Percentiles rank a stretch among this genome's conserved stretches.
phyloP scores from a whole-genome alignment of 2,113 vertebrate genomes.

The Gulo gulo region DNA sequence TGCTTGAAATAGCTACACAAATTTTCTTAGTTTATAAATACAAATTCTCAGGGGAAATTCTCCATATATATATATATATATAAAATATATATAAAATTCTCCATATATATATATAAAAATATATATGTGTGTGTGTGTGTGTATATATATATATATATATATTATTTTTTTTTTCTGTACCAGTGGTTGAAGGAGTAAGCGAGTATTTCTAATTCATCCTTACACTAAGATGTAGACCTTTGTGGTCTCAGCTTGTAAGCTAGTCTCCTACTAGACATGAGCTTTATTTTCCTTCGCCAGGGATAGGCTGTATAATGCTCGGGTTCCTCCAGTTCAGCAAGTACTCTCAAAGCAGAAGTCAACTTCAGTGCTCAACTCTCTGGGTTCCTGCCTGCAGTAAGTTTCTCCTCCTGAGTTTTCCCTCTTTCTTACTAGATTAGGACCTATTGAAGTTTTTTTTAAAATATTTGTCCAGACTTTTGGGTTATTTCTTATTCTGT shows the following conservation, averaged over 20 bases:
- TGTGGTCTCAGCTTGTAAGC: neutral
- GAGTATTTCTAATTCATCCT: neutral
- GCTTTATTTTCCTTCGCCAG: neutral
- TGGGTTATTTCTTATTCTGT: neutral
- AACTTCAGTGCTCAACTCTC: neutral
- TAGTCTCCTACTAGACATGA: neutral
- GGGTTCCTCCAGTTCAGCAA: neutral
- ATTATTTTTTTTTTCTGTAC: neutral
- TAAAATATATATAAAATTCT: neutral
- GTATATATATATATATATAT: too few relatives aligned
- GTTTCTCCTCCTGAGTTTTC: neutral
- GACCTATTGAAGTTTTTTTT: neutral
- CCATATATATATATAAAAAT: neutral
- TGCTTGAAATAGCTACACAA: neutral
- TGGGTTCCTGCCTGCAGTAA: neutral
- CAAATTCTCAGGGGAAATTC: neutral
- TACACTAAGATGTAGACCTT: neutral
- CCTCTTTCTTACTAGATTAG: neutral
- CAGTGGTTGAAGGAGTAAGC: neutral
- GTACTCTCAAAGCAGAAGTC: neutral
- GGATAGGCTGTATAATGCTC: neutral
- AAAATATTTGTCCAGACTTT: neutral
- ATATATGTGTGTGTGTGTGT: too few relatives aligned
- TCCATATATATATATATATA: neutral
- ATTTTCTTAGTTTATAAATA: neutral